phyloP scores from a whole-genome alignment of 53 echinoderm and acorn worm species.

The Stichopus horrens region DNA sequence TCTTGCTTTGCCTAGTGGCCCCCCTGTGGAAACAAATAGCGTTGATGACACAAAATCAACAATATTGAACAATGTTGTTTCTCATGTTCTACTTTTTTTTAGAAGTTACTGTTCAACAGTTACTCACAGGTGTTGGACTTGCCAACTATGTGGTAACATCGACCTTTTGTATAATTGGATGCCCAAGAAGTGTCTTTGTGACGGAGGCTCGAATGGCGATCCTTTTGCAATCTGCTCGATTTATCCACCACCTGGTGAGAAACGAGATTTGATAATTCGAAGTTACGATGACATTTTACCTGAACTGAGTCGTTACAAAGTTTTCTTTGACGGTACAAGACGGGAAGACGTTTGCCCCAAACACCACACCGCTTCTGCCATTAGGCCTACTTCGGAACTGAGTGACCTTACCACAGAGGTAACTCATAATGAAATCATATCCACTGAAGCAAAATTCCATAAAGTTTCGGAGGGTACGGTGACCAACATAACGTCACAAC shows the following conservation, averaged over 20 bases:
- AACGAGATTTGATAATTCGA: not conserved
- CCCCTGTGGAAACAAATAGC: too few species aligned
- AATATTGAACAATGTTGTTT: too few species aligned
- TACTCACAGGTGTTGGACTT: constrained; percentile 14
- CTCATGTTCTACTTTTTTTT: not conserved
- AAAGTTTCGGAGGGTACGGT: not conserved
- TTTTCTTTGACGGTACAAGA: constrained; percentile 13
- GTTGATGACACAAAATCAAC: too few species aligned
- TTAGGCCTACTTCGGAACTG: too few species aligned
- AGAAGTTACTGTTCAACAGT: constrained; percentile 23
- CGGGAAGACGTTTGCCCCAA: not conserved
- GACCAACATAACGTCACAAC: not conserved
- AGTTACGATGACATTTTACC: not conserved
- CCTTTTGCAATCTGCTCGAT: not conserved
- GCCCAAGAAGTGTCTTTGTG: constrained; percentile 6
- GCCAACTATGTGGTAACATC: not conserved
- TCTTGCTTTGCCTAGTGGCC: too few species aligned
- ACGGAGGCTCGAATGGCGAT: constrained; percentile 11
- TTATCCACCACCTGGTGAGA: not conserved
- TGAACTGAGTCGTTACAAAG: not conserved
- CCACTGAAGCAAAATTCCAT: too few species aligned
- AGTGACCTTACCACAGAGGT: too few species aligned
- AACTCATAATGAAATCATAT: too few species aligned
- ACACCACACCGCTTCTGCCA: not conserved
- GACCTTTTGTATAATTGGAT: not conserved